Conservation (phyloP, 2,888 invertebrate genomes). For the Pandemis heparana region DNA sequence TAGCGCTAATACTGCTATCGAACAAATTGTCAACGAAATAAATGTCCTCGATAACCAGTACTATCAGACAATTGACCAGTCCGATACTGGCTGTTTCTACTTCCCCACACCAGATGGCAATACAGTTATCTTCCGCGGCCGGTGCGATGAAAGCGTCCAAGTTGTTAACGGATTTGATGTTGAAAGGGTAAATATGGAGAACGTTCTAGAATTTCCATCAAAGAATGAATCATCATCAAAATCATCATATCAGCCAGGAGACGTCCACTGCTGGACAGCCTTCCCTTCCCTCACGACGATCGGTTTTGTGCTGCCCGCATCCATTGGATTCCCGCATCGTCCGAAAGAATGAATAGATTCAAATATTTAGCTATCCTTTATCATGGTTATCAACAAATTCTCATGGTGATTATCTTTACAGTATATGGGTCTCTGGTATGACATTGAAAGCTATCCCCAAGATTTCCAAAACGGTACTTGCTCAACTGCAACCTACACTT, state of each 20-base stretch:
- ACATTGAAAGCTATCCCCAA: constrained; percentile 72
- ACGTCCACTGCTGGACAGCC: too few relatives aligned
- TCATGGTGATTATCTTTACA: constrained; percentile 50
- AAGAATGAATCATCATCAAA: too few relatives aligned
- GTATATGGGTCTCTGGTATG: constrained; percentile 86
- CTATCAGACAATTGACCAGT: constrained; percentile 54
- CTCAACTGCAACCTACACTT: constrained; percentile 78
- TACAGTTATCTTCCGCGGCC: constrained; percentile 61
- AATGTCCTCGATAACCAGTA: constrained; percentile 59
- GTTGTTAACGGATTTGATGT: constrained; percentile 52
- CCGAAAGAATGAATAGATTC: too few relatives aligned
- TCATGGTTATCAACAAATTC: neutral
- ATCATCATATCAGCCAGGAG: too few relatives aligned
- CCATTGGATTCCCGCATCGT: too few relatives aligned
- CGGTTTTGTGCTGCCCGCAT: too few relatives aligned
- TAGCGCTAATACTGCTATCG: constrained; percentile 50
- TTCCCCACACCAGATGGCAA: constrained; percentile 57
- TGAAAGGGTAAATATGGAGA: constrained; percentile 46
- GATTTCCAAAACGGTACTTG: constrained; percentile 85
- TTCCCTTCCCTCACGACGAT: too few relatives aligned
- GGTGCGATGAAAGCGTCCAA: constrained; percentile 54
- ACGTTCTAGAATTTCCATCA: neutral
- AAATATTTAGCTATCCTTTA: too few relatives aligned
- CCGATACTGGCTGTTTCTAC: constrained; percentile 61
- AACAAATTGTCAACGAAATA: constrained; percentile 50